Evolutionary conservation across 2,113 vertebrate species (phyloP).

Genomic region (Brachypodius melanocephalos): DNA sequence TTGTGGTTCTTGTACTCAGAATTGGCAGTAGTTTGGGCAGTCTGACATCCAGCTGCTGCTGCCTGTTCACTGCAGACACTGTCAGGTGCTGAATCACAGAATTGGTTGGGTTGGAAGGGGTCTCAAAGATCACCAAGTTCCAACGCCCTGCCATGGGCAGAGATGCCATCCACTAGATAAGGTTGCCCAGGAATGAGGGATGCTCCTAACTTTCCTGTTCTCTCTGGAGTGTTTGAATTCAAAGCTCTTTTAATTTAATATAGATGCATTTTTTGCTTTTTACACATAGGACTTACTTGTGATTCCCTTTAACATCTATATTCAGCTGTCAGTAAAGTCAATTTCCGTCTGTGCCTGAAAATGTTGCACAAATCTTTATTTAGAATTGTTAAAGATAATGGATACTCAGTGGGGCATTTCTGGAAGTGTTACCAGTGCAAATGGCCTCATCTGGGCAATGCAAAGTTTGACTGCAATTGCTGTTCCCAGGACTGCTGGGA

Average conservation of each 20-base stretch:
- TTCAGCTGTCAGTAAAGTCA: background rate
- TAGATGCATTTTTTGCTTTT: background rate
- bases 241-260: background rate
- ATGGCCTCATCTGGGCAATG: background rate
- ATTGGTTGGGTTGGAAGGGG: background rate
- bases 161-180: background rate
- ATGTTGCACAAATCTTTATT: background rate
- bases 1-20: background rate
- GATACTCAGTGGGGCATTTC: background rate
- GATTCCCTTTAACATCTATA: slow-evolving; percentile 9
- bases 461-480: background rate
- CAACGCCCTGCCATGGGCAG: background rate
- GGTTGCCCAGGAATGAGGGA: background rate
- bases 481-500: background rate
- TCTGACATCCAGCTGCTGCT: background rate
- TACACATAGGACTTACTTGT: background rate
- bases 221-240: background rate
- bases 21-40: background rate
- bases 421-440: background rate
- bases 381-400: background rate
- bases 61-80: background rate
- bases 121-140: background rate
- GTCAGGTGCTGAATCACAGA: background rate
- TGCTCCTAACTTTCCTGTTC: background rate
- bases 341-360: background rate